phyloP scores from a whole-genome alignment of 2,888 invertebrate genomes.

The Catocala fraxini region DNA sequence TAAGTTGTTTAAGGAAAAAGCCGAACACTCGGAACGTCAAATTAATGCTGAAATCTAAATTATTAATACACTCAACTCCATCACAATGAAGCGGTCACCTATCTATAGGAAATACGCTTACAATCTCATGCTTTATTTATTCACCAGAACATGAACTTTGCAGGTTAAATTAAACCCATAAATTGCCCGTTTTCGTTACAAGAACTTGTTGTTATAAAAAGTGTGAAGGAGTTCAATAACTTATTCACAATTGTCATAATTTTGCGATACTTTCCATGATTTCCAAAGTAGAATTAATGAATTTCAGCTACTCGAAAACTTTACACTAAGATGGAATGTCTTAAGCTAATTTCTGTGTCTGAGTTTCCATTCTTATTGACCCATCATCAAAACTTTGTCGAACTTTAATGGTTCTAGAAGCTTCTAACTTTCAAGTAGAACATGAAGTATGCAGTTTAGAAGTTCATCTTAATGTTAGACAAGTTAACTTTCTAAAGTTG shows the following conservation, averaged over 20 bases:
- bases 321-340: conserved; percentile 13
- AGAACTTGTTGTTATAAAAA: conserved; percentile 1
- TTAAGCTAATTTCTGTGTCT: conserved; percentile 9
- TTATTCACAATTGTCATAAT: conserved; percentile 14
- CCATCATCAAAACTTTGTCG: conserved; percentile 14
- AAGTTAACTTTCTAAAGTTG: conserved; percentile 8
- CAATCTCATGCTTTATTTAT: conserved; percentile 1
- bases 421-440: conserved; percentile 10
- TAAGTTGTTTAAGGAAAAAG: too few relatives aligned
- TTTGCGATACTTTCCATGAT: conserved; percentile 10
- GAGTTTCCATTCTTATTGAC: conserved; percentile 17
- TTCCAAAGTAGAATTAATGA: conserved; percentile 7
- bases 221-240: conserved; percentile 4
- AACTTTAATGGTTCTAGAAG: conserved; percentile 17
- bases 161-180: conserved; percentile 9
- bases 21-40: too few relatives aligned
- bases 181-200: conserved; percentile 1
- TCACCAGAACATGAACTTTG: background rate
- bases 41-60: too few relatives aligned
- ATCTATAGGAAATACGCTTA: background rate
- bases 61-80: too few relatives aligned
- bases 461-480: conserved; percentile 11
- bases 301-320: conserved; percentile 9
- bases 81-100: too few relatives aligned
- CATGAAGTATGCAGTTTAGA: conserved; percentile 14